Percentiles rank a stretch among this genome's conserved stretches.
Conservation (phyloP, 2,113 vertebrate species). For the Sorex araneus region DNA sequence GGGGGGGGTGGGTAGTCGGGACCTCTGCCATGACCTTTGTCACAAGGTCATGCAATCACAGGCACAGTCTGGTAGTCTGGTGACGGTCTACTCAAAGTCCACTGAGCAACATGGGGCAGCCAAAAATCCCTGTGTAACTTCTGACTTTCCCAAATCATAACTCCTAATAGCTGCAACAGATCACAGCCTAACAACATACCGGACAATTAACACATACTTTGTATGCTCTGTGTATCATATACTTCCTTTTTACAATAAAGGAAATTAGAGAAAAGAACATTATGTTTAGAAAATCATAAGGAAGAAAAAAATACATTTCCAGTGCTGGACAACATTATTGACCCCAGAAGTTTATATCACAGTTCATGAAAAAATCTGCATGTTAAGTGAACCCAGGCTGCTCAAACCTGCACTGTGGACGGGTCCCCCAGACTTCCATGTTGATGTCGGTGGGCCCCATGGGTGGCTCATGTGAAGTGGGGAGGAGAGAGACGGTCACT, state of each 20-base stretch:
- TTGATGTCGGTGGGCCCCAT: too few relatives aligned
- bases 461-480: too few relatives aligned
- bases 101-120: background rate
- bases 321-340: background rate
- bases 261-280: background rate
- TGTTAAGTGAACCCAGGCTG: background rate
- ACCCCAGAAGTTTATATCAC: background rate
- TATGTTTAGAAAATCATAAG: background rate
- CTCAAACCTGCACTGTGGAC: background rate
- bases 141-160: background rate
- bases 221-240: background rate
- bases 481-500: too few relatives aligned
- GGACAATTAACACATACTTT: background rate
- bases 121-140: background rate
- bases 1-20: too few relatives aligned
- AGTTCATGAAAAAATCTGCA: background rate
- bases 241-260: background rate
- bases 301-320: background rate
- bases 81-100: slow-evolving; percentile 10
- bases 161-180: background rate
- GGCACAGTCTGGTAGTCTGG: background rate
- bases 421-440: background rate
- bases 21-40: too few relatives aligned
- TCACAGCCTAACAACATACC: background rate
- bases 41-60: background rate